Conservation (phyloP, 2,113 vertebrate species). For the Larimichthys crocea region DNA sequence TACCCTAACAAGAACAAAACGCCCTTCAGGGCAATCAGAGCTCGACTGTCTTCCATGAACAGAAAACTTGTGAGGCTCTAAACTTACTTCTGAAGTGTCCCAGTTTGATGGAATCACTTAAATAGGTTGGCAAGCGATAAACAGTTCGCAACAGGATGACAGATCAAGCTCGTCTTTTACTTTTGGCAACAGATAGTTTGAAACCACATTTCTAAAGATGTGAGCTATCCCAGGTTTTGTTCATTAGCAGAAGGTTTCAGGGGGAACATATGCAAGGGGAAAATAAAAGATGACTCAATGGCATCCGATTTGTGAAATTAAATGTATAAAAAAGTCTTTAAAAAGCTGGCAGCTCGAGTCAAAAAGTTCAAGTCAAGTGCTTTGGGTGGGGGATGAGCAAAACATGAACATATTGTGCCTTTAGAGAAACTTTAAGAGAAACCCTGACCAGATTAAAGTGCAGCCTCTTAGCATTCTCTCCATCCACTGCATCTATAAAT, state of each 20-base stretch:
- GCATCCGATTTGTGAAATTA: conserved; percentile 48
- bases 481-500: conserved; percentile 82
- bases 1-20: conserved; percentile 78
- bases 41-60: conserved; percentile 59
- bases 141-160: conserved; percentile 69
- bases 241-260: conserved; percentile 68
- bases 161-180: conserved; percentile 67
- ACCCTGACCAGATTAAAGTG: conserved; percentile 57
- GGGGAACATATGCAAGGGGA: conserved; percentile 56
- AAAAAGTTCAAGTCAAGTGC: conserved; percentile 38
- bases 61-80: conserved; percentile 65
- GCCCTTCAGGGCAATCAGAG: conserved; percentile 70
- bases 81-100: conserved; percentile 75
- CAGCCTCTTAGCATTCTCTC: conserved; percentile 73
- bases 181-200: conserved; percentile 64
- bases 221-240: conserved; percentile 67
- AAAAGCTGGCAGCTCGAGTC: conserved; percentile 33
- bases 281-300: conserved; percentile 57
- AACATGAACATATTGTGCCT: conserved; percentile 69
- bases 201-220: conserved; percentile 68
- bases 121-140: conserved; percentile 75
- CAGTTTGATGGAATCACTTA: conserved; percentile 77
- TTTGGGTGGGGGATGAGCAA: conserved; percentile 54
- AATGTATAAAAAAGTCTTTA: conserved; percentile 38
- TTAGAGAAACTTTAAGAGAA: conserved; percentile 57